Evolutionary conservation across 2,888 invertebrate genomes (phyloP).

Genomic region (Mylabris sibirica): DNA sequence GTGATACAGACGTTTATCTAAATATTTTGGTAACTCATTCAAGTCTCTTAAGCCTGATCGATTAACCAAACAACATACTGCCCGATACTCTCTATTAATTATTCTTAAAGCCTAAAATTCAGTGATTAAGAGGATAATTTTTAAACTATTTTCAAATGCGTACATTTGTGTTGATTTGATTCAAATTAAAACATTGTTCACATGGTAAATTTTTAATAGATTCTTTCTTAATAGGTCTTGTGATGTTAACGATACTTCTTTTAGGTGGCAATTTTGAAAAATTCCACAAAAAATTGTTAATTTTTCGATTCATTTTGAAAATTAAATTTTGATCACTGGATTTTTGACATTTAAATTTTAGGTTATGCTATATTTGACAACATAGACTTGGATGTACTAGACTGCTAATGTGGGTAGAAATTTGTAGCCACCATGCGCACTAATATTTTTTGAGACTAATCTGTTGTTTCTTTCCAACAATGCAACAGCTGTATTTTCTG

Average conservation of each 20-base stretch:
- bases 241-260: neutral
- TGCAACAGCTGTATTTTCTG: too few relatives aligned
- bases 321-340: conserved; percentile 13
- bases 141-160: neutral
- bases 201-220: neutral
- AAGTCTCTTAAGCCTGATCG: conserved; percentile 64
- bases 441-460: too few relatives aligned
- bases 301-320: conserved; percentile 12
- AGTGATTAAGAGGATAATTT: neutral
- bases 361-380: conserved; percentile 17
- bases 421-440: too few relatives aligned
- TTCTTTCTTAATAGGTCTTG: neutral
- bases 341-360: conserved; percentile 25
- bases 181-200: neutral
- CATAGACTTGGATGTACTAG: too few relatives aligned
- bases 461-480: too few relatives aligned
- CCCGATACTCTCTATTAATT: conserved; percentile 65
- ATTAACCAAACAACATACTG: conserved; percentile 64
- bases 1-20: conserved; percentile 48
- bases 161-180: neutral
- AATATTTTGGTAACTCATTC: conserved; percentile 49
- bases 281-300: neutral
- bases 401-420: too few relatives aligned
- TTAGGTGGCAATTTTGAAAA: neutral
- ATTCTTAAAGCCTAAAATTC: conserved; percentile 33